Conservation (phyloP, 1,140 invertebrate species). For the Megalonaias nervosa region DNA sequence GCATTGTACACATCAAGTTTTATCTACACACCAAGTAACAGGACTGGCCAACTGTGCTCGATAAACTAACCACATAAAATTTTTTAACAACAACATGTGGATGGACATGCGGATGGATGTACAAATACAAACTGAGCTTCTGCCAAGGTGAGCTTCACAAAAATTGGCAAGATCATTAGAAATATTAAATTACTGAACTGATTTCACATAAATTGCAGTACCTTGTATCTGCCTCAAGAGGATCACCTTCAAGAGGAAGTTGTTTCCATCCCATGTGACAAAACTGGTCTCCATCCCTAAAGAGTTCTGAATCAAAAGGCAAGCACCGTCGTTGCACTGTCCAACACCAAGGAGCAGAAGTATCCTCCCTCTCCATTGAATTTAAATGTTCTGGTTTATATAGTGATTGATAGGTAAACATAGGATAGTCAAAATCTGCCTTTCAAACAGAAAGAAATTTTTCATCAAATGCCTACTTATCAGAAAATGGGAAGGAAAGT, state of each 20-base stretch:
- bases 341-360: slow-evolving; percentile 34
- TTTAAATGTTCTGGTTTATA: background rate
- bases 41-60: too few relatives aligned
- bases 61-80: too few relatives aligned
- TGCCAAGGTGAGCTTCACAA: too few relatives aligned
- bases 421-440: background rate
- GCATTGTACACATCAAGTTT: too few relatives aligned
- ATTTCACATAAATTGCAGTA: too few relatives aligned
- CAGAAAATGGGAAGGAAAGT: slow-evolving; percentile 87
- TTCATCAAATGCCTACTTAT: slow-evolving; percentile 75
- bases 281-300: slow-evolving; percentile 53
- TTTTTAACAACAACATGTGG: too few relatives aligned
- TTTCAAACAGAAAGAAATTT: background rate
- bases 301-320: slow-evolving; percentile 35
- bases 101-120: too few relatives aligned
- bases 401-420: background rate
- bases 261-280: slow-evolving; percentile 45
- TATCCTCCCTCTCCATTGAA: background rate
- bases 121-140: too few relatives aligned
- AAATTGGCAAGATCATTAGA: too few relatives aligned
- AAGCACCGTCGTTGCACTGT: slow-evolving; percentile 38
- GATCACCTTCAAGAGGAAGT: slow-evolving; percentile 27
- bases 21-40: too few relatives aligned
- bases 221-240: too few relatives aligned
- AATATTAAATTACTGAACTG: too few relatives aligned